Percentiles rank a stretch among this genome's conserved stretches.
phyloP scores from a whole-genome alignment of 2,797 vertebrate species.

The Diglossa cyanea region DNA sequence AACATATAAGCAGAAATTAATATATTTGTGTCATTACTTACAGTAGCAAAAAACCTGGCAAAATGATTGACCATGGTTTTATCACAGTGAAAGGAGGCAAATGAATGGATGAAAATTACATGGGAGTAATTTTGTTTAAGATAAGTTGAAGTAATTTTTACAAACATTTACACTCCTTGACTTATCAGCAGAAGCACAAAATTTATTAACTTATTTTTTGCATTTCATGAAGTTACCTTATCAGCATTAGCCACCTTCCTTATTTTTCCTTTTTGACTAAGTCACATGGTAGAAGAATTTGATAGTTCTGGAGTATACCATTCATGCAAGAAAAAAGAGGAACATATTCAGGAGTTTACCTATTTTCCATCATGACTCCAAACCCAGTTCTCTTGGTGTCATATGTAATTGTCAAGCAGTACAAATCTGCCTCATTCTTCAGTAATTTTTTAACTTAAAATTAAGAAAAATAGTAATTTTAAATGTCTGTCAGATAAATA shows the following conservation, averaged over 20 bases:
- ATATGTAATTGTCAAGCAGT: constrained; percentile 65
- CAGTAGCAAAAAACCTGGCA: not conserved
- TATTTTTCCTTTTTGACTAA: not conserved
- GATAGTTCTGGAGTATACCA: not conserved
- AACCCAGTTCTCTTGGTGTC: constrained; percentile 61
- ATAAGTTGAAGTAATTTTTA: not conserved
- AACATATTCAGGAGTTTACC: constrained; percentile 26
- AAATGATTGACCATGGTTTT: not conserved
- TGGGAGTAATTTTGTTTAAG: not conserved
- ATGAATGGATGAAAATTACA: not conserved
- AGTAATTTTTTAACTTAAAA: constrained; percentile 66
- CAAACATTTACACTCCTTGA: not conserved
- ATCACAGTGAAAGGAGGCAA: not conserved
- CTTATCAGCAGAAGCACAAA: not conserved
- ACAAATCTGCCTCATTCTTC: constrained; percentile 67
- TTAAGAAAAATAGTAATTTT: not conserved
- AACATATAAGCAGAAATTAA: not conserved
- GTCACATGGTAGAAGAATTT: not conserved
- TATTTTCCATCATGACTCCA: constrained; percentile 60
- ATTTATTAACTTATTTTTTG: not conserved
- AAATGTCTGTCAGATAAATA: not conserved
- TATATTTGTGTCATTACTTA: not conserved
- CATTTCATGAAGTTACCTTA: not conserved
- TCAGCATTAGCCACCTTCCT: not conserved
- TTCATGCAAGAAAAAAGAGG: not conserved